Base-by-base conservation (phyloP, 2,888 invertebrate species). In the Xanthia togata region DNA sequence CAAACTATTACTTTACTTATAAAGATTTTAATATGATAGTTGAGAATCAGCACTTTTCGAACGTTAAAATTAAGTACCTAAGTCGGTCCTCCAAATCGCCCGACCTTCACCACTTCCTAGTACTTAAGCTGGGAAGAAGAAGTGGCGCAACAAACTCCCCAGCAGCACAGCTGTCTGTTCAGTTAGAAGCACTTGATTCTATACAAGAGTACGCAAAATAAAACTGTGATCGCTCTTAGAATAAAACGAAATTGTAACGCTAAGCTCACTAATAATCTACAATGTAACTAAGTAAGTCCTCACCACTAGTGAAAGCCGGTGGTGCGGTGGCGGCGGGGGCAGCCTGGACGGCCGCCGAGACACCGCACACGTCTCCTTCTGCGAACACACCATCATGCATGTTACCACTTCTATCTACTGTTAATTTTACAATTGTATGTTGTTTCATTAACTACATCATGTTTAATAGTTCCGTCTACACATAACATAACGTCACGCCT, bases 311-410 rank as follows among this genome's bases (percentile, higher is more conserved):
- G 96, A 96, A 62, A 96, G 94, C 78, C 96, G 90, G 89, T 96
- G 96, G 88, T 96, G 96, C 44, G 96, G 94, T 47, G 96, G 96
- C 75, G 96, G 96, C 74, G 96, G 96, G n/a, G 96, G 97, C 90
- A 97, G 88, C 72, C 96, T 91, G 79, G 97, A 96, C 76, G 97
- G 96, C 60, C 97, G 91, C 50, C 97, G 90, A n/a, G 96, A 96
- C 73, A 94, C 95, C 70, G 93, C 91, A 81, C 96, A 96, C 89
- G 91, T 90, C 90, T 97, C 97, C 90, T 97, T 97, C 97, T 96
- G 94, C 70, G 87, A 90, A 88, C 75, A 76, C 69, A 85, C 11
- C 60, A 73, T 14, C 31, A 76, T 47, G 59, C 75, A 50, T 62
- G 9, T 81, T 64, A 78, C 47, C 63, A 50, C 35, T 79, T 53